phyloP scores from a whole-genome alignment of 2,888 invertebrate species.

The Diarsia rubi region DNA sequence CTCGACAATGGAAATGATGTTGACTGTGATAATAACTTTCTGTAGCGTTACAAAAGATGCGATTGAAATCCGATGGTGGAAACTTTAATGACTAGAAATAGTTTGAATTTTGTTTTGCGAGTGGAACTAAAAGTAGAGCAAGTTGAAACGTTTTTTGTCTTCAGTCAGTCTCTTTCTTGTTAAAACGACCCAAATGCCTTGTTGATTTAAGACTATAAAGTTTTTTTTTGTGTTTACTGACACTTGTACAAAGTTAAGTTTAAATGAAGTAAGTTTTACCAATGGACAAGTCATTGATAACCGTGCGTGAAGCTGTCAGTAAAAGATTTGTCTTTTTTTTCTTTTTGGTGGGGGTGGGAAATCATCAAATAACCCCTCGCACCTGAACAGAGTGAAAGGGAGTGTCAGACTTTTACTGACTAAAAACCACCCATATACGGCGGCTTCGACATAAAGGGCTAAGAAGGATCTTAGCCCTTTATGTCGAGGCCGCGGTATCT shows the following conservation, averaged over 20 bases:
- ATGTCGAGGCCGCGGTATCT: too few relatives aligned
- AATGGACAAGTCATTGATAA: background rate
- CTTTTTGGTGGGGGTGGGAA: too few relatives aligned
- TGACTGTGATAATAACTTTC: conserved; percentile 22
- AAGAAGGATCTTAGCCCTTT: too few relatives aligned
- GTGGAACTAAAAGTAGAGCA: background rate
- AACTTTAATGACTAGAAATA: conserved; percentile 1
- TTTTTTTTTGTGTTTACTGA: background rate
- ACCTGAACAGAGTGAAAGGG: too few relatives aligned
- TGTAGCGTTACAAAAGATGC: background rate
- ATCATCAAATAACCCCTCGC: too few relatives aligned
- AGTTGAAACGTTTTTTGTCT: background rate
- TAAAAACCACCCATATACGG: too few relatives aligned
- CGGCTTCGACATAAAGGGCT: too few relatives aligned
- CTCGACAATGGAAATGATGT: conserved; percentile 19
- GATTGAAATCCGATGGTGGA: conserved; percentile 2
- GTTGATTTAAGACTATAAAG: background rate
- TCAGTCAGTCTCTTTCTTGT: background rate
- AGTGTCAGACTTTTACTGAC: too few relatives aligned
- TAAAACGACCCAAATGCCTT: background rate
- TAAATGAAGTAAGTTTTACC: background rate
- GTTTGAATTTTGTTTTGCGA: background rate
- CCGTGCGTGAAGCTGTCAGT: background rate
- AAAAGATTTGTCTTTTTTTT: too few relatives aligned
- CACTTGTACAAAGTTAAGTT: background rate